phyloP scores from a whole-genome alignment of 2,113 vertebrate genomes.

The Nansenia antarctica region DNA sequence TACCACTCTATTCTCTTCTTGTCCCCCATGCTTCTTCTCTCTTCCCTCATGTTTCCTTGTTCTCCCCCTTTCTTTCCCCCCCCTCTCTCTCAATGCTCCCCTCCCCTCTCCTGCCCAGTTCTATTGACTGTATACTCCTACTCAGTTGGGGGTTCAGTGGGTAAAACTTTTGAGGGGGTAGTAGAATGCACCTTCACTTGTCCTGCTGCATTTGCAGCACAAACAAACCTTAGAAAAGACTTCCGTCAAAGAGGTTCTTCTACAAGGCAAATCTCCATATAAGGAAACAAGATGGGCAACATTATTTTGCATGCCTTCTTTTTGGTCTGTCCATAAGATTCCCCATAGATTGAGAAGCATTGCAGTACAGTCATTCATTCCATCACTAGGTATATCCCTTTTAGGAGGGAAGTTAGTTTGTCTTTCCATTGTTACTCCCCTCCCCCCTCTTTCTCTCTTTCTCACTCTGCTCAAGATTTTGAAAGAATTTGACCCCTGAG shows the following conservation, averaged over 20 bases:
- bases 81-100: slow-evolving; percentile 9
- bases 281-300: too few species aligned
- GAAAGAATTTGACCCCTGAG: slow-evolving; percentile 81
- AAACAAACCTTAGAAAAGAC: slow-evolving; percentile 7
- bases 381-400: slow-evolving; percentile 70
- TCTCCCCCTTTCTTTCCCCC: slow-evolving; percentile 51
- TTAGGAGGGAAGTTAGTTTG: slow-evolving; percentile 73
- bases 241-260: background rate
- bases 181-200: slow-evolving; percentile 33
- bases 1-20: slow-evolving; percentile 67
- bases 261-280: slow-evolving; percentile 26
- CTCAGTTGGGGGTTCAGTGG: slow-evolving; percentile 60
- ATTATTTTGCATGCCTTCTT: too few species aligned
- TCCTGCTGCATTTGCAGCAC: background rate
- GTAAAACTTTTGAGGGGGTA: slow-evolving; percentile 30
- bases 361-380: slow-evolving; percentile 72
- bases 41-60: slow-evolving; percentile 59
- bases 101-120: slow-evolving; percentile 24
- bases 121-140: slow-evolving; percentile 75
- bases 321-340: too few species aligned
- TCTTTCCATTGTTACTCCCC: slow-evolving; percentile 70
- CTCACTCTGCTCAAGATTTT: slow-evolving; percentile 78
- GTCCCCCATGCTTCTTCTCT: slow-evolving; percentile 60
- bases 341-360: slow-evolving; percentile 20
- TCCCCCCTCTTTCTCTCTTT: slow-evolving; percentile 68